Evolutionary conservation across 2,113 vertebrate genomes (phyloP).

Genomic region (Leuciscus idus): DNA sequence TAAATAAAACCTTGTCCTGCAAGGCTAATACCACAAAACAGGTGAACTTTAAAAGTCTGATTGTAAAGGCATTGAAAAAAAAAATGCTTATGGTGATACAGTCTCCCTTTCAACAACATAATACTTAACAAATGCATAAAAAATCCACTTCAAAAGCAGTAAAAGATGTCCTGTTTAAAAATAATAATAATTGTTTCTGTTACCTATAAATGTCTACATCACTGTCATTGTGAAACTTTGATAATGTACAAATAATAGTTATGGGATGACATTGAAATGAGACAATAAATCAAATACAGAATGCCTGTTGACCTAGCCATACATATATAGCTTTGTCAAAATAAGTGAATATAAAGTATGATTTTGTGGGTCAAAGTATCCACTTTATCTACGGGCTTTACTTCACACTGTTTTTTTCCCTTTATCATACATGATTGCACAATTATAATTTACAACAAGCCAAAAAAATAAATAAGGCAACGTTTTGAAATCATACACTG

Average conservation of each 20-base stretch:
- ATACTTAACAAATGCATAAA: constrained; percentile 39
- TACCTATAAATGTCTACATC: not conserved
- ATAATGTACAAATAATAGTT: not conserved
- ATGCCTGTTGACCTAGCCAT: not conserved
- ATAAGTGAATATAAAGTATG: not conserved
- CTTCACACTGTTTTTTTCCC: not conserved
- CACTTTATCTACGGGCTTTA: not conserved
- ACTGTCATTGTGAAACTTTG: not conserved
- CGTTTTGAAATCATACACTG: not conserved
- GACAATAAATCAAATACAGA: not conserved
- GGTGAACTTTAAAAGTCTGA: not conserved
- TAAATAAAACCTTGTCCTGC: constrained; percentile 72
- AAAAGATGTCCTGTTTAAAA: not conserved
- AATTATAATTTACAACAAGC: constrained; percentile 17
- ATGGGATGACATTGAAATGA: not conserved
- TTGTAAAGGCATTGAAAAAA: too few relatives aligned
- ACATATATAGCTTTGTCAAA: not conserved
- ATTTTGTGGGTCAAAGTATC: not conserved
- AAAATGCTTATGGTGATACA: constrained; percentile 15
- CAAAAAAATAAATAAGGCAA: constrained; percentile 16
- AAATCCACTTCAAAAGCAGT: too few relatives aligned
- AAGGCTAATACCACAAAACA: constrained; percentile 70
- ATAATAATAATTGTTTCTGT: not conserved
- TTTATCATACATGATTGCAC: constrained; percentile 5
- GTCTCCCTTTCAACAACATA: constrained; percentile 45